A percentile compares a stretch with the other conserved stretches of the same genome.
Conservation (phyloP, 2,797 vertebrate genomes). For the Onychomys torridus region DNA sequence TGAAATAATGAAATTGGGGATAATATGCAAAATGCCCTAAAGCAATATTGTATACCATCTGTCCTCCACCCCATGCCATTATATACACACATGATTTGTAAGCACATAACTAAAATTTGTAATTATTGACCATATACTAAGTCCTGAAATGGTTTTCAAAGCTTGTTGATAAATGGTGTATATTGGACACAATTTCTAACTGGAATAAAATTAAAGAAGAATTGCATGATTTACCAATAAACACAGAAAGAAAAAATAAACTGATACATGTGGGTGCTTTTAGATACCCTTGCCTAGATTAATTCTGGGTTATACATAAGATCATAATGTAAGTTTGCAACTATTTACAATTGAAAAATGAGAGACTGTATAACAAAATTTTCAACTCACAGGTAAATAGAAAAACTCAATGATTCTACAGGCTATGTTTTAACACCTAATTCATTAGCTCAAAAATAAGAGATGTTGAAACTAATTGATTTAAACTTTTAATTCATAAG, state of each 20-base stretch:
- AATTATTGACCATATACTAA: background rate
- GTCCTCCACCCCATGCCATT: accelerated
- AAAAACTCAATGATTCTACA: background rate
- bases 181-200: background rate
- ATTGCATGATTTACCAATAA: background rate
- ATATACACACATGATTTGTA: background rate
- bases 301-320: background rate
- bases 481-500: background rate
- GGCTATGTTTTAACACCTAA: background rate
- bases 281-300: background rate
- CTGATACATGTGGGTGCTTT: background rate
- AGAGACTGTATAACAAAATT: background rate
- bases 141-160: background rate
- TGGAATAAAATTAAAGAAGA: background rate
- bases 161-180: background rate
- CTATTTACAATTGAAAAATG: background rate
- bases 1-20: background rate
- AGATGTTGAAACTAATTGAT: background rate
- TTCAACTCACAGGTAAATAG: background rate
- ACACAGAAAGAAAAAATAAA: background rate
- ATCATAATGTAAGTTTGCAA: background rate
- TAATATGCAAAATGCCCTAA: background rate
- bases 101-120: background rate
- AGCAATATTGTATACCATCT: background rate
- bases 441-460: background rate